Conservation (phyloP, 2,888 invertebrate genomes). For the Rhagophthalmus giganteus region DNA sequence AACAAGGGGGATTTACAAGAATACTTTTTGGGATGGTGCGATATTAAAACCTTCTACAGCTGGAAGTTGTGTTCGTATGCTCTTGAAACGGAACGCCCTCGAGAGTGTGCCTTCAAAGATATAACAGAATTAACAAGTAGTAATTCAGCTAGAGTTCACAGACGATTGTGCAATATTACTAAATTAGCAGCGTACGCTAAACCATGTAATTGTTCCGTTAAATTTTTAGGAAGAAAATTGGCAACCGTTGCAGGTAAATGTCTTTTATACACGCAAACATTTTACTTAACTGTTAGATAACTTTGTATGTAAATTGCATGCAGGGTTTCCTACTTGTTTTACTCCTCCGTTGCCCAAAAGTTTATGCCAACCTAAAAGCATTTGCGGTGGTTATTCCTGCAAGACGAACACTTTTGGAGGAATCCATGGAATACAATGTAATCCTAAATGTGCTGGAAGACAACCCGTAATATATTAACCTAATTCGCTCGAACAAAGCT, state of each 20-base stretch:
- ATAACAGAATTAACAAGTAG: slow-evolving; percentile 42
- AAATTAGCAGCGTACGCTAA: slow-evolving; percentile 42
- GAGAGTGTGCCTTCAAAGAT: slow-evolving; percentile 50
- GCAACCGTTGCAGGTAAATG: slow-evolving; percentile 50
- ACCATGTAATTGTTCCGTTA: slow-evolving; percentile 44
- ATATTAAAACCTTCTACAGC: slow-evolving; percentile 48
- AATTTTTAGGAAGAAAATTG: slow-evolving; percentile 45
- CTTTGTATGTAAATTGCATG: no score
- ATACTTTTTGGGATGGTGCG: slow-evolving; percentile 55
- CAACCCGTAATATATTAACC: slow-evolving; percentile 49
- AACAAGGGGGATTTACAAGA: no score
- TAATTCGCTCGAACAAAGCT: neutral
- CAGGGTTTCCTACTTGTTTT: slow-evolving; percentile 57
- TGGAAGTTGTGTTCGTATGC: slow-evolving; percentile 54
- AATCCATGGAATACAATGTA: slow-evolving; percentile 51
- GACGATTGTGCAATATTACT: slow-evolving; percentile 55
- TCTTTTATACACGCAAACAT: slow-evolving; percentile 1
- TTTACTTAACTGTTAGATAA: neutral
- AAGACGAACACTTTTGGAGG: slow-evolving; percentile 43
- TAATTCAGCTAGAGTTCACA: slow-evolving; percentile 50
- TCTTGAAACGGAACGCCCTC: slow-evolving; percentile 42
- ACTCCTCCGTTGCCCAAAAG: slow-evolving; percentile 50
- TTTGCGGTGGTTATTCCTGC: slow-evolving; percentile 52
- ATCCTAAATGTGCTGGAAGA: slow-evolving; percentile 46
- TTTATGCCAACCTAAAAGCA: slow-evolving; percentile 51